These are phyloP conservation scores for Timema cristinae DNA, from an alignment of 2,888 invertebrate species.

Conservation along the genomic window DNA sequence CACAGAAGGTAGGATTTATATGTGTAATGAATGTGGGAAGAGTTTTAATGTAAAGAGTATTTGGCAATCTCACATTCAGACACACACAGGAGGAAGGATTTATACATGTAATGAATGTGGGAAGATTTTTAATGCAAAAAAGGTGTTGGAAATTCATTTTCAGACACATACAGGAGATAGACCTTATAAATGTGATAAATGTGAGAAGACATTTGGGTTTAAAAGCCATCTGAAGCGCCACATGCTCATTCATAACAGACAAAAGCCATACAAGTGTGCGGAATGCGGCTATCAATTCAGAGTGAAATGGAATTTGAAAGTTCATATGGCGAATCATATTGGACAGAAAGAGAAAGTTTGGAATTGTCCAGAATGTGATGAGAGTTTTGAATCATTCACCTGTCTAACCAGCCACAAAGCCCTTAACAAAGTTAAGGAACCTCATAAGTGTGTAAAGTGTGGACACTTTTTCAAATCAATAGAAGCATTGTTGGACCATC, in stretches of 20 bases:
- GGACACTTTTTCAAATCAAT: no score
- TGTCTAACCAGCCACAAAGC: no score
- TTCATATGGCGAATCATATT: no score
- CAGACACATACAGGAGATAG: not conserved
- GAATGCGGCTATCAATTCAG: no score
- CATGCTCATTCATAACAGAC: not conserved
- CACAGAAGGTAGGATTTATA: not conserved
- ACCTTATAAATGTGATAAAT: not conserved
- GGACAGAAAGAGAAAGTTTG: no score
- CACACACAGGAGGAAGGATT: not conserved
- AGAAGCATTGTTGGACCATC: no score
- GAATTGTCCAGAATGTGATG: no score
- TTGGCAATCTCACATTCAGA: not conserved
- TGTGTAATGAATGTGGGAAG: not conserved
- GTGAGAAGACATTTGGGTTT: not conserved
- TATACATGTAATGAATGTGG: not conserved
- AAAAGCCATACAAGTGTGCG: not conserved
- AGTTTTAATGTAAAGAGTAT: not conserved
- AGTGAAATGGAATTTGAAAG: no score
- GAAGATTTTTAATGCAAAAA: not conserved
- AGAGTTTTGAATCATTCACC: no score
- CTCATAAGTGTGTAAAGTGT: no score
- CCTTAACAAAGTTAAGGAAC: no score
- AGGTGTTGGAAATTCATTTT: not conserved
- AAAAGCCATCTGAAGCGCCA: not conserved